Evolutionary conservation across 2,888 invertebrate species (phyloP).

Genomic region (Trachelus stipa): DNA sequence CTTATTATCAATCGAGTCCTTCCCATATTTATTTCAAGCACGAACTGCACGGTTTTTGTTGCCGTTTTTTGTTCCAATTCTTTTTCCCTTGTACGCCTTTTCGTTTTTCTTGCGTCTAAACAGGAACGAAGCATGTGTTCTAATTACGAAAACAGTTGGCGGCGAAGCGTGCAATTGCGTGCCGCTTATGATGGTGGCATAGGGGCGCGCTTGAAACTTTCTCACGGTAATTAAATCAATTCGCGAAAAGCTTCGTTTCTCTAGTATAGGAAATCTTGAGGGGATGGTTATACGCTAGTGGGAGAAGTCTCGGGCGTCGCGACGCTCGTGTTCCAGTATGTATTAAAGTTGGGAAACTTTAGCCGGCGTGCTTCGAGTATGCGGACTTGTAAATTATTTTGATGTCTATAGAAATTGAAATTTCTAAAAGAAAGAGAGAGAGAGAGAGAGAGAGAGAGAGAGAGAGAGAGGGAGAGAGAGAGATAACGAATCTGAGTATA

Average conservation of each 20-base stretch:
- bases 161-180: not conserved
- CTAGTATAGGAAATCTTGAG: not conserved
- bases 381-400: conserved; percentile 9
- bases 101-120: not conserved
- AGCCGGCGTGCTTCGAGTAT: not conserved
- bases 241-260: conserved; percentile 5
- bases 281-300: not conserved
- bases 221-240: conserved; percentile 45
- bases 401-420: not conserved
- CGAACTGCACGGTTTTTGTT: not conserved
- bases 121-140: not conserved
- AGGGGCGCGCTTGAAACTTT: not conserved
- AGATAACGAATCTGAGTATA: not conserved
- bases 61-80: not conserved
- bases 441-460: conserved; percentile 6
- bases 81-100: not conserved
- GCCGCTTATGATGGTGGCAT: not conserved
- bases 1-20: conserved; percentile 1
- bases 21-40: conserved; percentile 4
- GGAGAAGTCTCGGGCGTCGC: not conserved
- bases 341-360: conserved; percentile 2
- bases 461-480: conserved; percentile 17
- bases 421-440: not conserved
- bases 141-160: not conserved
- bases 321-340: conserved; percentile 30